Base-by-base conservation (phyloP, 2,113 vertebrate species). In the Ornithorhynchus anatinus region DNA sequence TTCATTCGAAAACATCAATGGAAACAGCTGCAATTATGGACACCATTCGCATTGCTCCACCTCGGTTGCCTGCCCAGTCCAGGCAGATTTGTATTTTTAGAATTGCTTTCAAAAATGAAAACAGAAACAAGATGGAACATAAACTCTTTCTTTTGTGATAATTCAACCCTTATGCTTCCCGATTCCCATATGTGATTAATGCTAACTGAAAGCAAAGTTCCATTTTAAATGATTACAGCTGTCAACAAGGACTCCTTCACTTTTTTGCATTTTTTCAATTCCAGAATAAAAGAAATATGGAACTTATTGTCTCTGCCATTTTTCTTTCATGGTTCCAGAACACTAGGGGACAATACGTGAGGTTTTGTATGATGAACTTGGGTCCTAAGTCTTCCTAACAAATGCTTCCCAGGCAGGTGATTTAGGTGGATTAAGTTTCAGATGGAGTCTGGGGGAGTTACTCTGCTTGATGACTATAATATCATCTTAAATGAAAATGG, bases 21-120 rank as follows among this genome's bases (percentile, higher is more conserved):
- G n/a, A n/a, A 29, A 20, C 2, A 2, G 25, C 2, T 2, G 5
- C 20, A 56, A 19, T 0, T 25, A 13, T 22, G 22, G 14, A 20
- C 13, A 14, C 31, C 11, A 0, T 27, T 4, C 2, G 8, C 27
- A 7, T 3, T 9, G 0, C 14, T 56, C 67, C 0, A 1, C 56
- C 57, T 66, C 25, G 35, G 12, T 1, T 2, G 33, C 7, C 44
- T 16, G 10, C 13, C 8, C 3, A 3, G 0, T 27, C 54, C 39
- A 2, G 3, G 38, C 3, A 0, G 13, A 45, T 12, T 57, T 50
- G 16, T 50, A 50, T 17, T 51, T 20, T 64, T 39, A 42, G 47
- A 63, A 73, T 57, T 57, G 27, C 5, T 10, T 40, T 19, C 14
- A 23, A 39, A 54, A 45, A 6, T 15, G 0, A 43, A 17, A 13